Base-by-base conservation (phyloP, 2,113 vertebrate species). In the Morone saxatilis region DNA sequence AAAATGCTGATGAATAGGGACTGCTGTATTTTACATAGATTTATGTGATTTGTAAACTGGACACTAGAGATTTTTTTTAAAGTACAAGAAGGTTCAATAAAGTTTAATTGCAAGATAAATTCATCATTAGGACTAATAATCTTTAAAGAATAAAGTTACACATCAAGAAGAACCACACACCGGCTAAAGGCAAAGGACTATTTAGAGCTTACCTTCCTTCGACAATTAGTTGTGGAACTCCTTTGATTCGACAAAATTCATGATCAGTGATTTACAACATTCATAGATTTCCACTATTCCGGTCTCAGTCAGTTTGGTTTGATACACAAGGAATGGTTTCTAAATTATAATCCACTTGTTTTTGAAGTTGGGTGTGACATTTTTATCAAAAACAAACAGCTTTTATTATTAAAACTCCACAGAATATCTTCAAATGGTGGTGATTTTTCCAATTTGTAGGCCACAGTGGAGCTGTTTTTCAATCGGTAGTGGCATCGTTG, bases 121-220 rank as follows among this genome's bases (percentile, higher is more conserved):
- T 9, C 31, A 19, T 59, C 11, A 0, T 19, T 2, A 51, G 14
- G 38, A 25, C 48, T 45, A 43, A 0, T 19, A 22, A 40, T 40
- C 9, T 11, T 54, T 12, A 65, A 25, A 22, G 16, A 25, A 47
- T 47, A 2, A 47, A 47, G 45, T 25, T 25, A 25, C 45, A 47
- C 2, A 11, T 47, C 45, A 47, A 8, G 25, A 25, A 25, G 25
- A 25, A 25, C 25, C 25, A 25, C 25, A 25, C 25, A 20, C 6
- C 19, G 0, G 20, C 51, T 36, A 13, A 47, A 56, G 25, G 47
- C 0, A 56, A 78, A 7, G 3, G 38, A 19, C 0, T 0, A 25
- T 1, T 16, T 3, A 9, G 1, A 67, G 54, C 93, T 84, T 61
- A 95, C 94, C 88, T 71, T 93, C 94, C 88, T 71, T 93, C 17